Evolutionary conservation across 2,113 vertebrate genomes (phyloP).

Genomic region (Hystrix brachyura): DNA sequence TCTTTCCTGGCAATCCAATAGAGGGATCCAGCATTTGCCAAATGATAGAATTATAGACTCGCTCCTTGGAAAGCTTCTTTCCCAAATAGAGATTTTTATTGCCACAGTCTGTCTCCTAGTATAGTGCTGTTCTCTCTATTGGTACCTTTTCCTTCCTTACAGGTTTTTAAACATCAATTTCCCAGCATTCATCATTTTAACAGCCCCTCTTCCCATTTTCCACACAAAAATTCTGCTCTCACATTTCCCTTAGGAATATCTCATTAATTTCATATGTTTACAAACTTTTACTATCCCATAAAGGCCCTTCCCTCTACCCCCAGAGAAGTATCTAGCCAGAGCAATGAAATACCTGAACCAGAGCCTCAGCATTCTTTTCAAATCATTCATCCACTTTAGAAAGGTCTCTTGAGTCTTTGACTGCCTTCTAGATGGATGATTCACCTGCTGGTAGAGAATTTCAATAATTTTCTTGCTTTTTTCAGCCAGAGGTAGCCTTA

Average conservation of each 20-base stretch:
- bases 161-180: slow-evolving; percentile 66
- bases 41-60: slow-evolving; percentile 77
- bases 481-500: slow-evolving; percentile 32
- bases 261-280: slow-evolving; percentile 67
- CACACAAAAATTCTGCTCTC: slow-evolving; percentile 52
- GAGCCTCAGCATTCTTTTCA: slow-evolving; percentile 53
- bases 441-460: slow-evolving; percentile 62
- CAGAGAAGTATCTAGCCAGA: slow-evolving; percentile 66
- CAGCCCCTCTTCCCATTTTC: slow-evolving; percentile 51
- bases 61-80: slow-evolving; percentile 62
- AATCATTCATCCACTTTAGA: slow-evolving; percentile 36
- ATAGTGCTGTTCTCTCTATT: slow-evolving; percentile 59
- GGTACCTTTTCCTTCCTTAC: slow-evolving; percentile 55
- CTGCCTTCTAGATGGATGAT: slow-evolving; percentile 41
- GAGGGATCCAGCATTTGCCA: slow-evolving; percentile 63
- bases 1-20: slow-evolving; percentile 75
- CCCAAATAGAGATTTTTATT: slow-evolving; percentile 64
- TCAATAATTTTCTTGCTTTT: slow-evolving; percentile 47
- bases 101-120: slow-evolving; percentile 53
- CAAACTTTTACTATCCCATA: slow-evolving; percentile 62
- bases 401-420: slow-evolving; percentile 26
- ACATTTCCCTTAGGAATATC: slow-evolving; percentile 57
- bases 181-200: slow-evolving; percentile 69
- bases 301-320: neutral
- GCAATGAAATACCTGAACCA: slow-evolving; percentile 49